Evolutionary conservation across 2,888 invertebrate species (phyloP), one percentile per base, ranked within the genome.

Genomic region (Polydrusus cervinus): DNA sequence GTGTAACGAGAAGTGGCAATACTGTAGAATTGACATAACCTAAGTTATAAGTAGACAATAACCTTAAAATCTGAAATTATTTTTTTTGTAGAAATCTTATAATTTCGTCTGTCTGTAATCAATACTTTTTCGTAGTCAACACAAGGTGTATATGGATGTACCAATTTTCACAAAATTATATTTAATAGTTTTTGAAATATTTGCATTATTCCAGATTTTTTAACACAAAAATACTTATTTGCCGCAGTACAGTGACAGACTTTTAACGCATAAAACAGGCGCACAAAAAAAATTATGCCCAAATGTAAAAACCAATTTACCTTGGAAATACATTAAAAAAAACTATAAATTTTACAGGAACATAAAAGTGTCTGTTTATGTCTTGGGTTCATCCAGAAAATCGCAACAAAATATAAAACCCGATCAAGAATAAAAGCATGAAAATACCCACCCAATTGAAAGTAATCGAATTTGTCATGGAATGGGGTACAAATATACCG

Each of bases 281-380:
- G 5, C 25, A 18, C 0, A 25, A 45, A 9, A 25, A 47, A 62
- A 66, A 53, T 25, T 25, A 25, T 25, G 5, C 25, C 25, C 25
- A 25, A n/a, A n/a, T n/a, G n/a, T 66, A 66, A 66, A 66, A 66
- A 38, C 51, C 66, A 66, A 51, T 71, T 71, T 71, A 65, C 34
- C 40, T 57, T 14, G 18, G 51, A 51, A 61, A 57, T 64, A 57
- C 45, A 64, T 14, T 16, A 11, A 47, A 55, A 74, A 69, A 68
- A 73, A 67, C 64, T 53, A 69, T 69, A 64, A 74, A 74, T 53
- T 74, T 74, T 74, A 69, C 53, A 14, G 69, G 14, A 55, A 69
- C 68, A 64, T 74, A 74, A 74, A 74, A 74, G 20, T 74, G 69
- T 62, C 74, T 74, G 69, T 74, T 74, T 74, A 74, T 64, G 74